Evolutionary conservation across 2,113 vertebrate species (phyloP).

Genomic region (Falcunculus frontatus): DNA sequence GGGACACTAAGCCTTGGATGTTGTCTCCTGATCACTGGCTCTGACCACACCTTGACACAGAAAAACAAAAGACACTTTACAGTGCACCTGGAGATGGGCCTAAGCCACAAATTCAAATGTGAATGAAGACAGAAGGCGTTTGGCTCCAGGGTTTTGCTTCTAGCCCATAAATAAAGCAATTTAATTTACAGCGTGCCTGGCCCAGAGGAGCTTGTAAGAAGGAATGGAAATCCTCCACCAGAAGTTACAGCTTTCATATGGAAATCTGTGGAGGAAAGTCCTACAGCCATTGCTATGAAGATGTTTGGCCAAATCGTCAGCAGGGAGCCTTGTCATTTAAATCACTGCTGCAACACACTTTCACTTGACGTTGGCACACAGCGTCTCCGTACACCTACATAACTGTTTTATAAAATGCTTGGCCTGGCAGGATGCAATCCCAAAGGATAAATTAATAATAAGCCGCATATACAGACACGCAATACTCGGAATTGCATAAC

Average conservation of each 20-base stretch:
- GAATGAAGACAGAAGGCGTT: background rate
- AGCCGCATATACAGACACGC: background rate
- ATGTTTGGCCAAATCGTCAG: background rate
- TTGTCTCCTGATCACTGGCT: background rate
- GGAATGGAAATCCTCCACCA: background rate
- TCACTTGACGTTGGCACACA: background rate
- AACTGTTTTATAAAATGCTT: background rate
- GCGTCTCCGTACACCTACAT: background rate
- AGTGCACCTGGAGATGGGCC: background rate
- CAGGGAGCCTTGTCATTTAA: background rate
- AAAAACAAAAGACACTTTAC: background rate
- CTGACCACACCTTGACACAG: background rate
- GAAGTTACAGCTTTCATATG: background rate
- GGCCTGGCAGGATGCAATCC: background rate
- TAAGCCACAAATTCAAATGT: conserved; percentile 11
- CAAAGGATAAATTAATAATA: conserved; percentile 41
- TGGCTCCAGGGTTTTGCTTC: conserved; percentile 20
- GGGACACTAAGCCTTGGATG: background rate
- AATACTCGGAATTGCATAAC: background rate
- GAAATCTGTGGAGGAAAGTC: background rate
- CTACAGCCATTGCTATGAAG: background rate
- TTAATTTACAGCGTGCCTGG: background rate
- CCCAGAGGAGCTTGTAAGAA: background rate
- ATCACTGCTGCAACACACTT: background rate
- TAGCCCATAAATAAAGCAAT: background rate